Conservation (phyloP, 2,888 invertebrate species). For the Leucoma salicis region DNA sequence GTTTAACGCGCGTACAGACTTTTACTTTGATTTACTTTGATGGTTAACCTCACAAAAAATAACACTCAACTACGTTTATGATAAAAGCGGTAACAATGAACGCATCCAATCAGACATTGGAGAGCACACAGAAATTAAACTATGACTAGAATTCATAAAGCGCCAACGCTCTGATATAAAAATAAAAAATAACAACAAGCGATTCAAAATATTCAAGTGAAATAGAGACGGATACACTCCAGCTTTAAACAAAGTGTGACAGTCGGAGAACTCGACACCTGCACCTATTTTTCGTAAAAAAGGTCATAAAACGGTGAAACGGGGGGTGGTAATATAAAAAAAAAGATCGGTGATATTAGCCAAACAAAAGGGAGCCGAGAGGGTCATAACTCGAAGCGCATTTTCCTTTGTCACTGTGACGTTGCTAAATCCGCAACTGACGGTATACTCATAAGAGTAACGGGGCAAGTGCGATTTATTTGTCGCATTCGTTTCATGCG, state of each 20-base stretch:
- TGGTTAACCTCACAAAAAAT: too few species aligned
- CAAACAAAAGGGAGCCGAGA: slow-evolving; percentile 72
- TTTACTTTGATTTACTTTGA: too few species aligned
- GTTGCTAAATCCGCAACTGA: slow-evolving; percentile 63
- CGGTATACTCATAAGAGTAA: slow-evolving; percentile 58
- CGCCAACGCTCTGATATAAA: too few species aligned
- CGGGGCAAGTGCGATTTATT: slow-evolving; percentile 12
- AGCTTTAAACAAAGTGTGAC: slow-evolving; percentile 49
- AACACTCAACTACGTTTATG: too few species aligned
- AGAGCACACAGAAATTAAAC: too few species aligned
- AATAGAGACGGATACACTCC: slow-evolving; percentile 47
- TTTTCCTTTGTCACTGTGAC: slow-evolving; percentile 71
- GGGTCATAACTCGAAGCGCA: slow-evolving; percentile 70
- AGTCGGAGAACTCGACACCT: slow-evolving; percentile 59
- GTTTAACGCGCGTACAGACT: too few species aligned
- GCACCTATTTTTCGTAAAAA: slow-evolving; percentile 44
- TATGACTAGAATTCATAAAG: too few species aligned
- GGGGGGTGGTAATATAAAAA: slow-evolving; percentile 41
- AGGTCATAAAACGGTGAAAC: slow-evolving; percentile 44
- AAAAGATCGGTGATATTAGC: slow-evolving; percentile 60
- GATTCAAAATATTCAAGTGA: slow-evolving; percentile 37
- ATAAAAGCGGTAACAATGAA: too few species aligned
- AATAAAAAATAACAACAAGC: too few species aligned
- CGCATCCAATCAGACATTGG: too few species aligned
- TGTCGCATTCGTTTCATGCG: background rate